These are phyloP conservation scores for Cyrtodaria siliqua DNA, from an alignment of 2,888 invertebrate genomes.

Conservation along the genomic window DNA sequence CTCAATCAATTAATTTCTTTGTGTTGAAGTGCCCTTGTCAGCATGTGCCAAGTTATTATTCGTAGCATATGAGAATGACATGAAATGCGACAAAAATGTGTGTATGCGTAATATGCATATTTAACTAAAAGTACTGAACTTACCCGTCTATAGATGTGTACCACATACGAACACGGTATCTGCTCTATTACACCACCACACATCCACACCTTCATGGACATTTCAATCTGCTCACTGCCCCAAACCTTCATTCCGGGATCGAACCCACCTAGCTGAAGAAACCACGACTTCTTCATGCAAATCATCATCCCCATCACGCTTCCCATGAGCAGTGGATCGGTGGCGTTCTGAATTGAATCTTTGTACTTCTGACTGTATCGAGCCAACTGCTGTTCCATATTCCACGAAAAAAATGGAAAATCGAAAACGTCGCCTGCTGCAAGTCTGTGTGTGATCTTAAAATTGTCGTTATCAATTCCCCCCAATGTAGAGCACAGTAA, in stretches of 20 bases:
- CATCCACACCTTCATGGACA: constrained; percentile 58
- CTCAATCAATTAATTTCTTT: too few species aligned
- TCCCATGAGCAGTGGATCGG: constrained; percentile 31
- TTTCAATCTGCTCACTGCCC: constrained; percentile 53
- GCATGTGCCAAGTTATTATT: too few species aligned
- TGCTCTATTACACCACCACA: constrained; percentile 57
- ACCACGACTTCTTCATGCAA: constrained; percentile 48
- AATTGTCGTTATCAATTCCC: constrained; percentile 47
- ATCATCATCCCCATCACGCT: constrained; percentile 51
- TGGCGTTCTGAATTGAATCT: constrained; percentile 13
- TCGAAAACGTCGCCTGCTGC: constrained; percentile 14
- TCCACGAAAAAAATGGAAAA: constrained; percentile 43
- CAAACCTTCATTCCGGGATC: constrained; percentile 59
- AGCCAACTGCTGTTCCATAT: constrained; percentile 34
- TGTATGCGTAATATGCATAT: too few species aligned
- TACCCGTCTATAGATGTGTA: constrained; percentile 43
- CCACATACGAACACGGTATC: constrained; percentile 57
- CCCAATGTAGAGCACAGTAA: constrained; percentile 50
- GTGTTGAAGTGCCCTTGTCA: too few species aligned
- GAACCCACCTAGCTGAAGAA: constrained; percentile 56
- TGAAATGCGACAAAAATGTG: too few species aligned
- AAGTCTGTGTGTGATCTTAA: constrained; percentile 13
- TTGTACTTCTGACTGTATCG: constrained; percentile 23
- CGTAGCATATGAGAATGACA: too few species aligned
- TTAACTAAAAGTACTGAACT: too few species aligned